Evolutionary conservation across 2,888 invertebrate species (phyloP).

Genomic region (Lycophotia porphyrea): DNA sequence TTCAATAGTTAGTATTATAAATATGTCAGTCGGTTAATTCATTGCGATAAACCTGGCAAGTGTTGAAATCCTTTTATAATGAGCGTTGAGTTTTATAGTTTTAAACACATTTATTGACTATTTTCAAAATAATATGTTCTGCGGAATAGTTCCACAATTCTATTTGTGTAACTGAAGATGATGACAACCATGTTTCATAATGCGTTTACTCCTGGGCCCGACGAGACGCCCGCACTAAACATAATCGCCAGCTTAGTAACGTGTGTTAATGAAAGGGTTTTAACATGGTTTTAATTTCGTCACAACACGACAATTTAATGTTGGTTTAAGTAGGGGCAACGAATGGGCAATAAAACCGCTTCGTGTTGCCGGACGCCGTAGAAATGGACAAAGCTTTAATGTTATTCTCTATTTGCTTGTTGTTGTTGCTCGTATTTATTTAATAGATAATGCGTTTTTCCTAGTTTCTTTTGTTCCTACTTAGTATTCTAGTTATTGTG

Average conservation of each 20-base stretch:
- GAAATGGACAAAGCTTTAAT: conserved; percentile 64
- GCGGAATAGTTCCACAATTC: conserved; percentile 11
- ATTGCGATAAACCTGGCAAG: conserved; percentile 9
- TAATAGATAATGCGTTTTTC: conserved; percentile 24
- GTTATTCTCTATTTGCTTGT: conserved; percentile 62
- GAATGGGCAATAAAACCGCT: conserved; percentile 64
- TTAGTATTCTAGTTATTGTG: conserved; percentile 5
- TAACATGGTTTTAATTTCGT: conserved; percentile 65
- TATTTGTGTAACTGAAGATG: conserved; percentile 27
- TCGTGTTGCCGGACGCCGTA: conserved; percentile 56
- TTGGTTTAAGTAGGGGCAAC: conserved; percentile 60
- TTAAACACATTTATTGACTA: not conserved
- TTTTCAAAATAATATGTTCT: conserved; percentile 4
- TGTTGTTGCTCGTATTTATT: conserved; percentile 57
- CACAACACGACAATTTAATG: conserved; percentile 63
- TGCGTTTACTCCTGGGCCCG: conserved; percentile 25
- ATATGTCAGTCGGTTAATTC: conserved; percentile 17
- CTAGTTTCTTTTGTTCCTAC: not conserved
- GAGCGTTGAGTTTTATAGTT: not conserved
- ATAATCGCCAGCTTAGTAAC: conserved; percentile 58
- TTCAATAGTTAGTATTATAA: conserved; percentile 13
- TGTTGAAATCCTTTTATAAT: conserved; percentile 11
- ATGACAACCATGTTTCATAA: conserved; percentile 33
- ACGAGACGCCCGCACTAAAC: conserved; percentile 30
- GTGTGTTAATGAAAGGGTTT: conserved; percentile 60